Conservation (phyloP, 2,797 vertebrate genomes). For the Chelmon rostratus region DNA sequence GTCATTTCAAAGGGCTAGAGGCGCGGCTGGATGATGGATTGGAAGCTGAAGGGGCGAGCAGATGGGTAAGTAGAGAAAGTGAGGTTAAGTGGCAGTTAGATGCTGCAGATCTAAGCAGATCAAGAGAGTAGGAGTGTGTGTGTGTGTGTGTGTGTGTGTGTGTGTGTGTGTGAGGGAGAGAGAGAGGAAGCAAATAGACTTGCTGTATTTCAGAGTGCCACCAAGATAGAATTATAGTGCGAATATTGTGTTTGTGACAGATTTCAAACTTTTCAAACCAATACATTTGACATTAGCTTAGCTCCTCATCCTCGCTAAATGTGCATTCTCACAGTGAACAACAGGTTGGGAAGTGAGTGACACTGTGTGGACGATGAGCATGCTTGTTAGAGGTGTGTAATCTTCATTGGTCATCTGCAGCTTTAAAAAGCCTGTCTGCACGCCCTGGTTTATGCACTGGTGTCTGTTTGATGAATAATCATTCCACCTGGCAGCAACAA, state of each 20-base stretch:
- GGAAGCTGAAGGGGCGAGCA: conserved; percentile 79
- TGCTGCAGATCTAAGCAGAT: conserved; percentile 86
- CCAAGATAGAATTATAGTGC: conserved; percentile 43
- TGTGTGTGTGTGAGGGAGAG: conserved; percentile 20
- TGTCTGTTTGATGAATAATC: conserved; percentile 11
- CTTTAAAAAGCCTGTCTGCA: neutral
- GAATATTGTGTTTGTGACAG: conserved; percentile 26
- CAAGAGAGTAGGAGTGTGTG: conserved; percentile 62
- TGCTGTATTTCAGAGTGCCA: conserved; percentile 50
- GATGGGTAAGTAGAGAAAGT: conserved; percentile 84
- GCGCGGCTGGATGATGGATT: conserved; percentile 77
- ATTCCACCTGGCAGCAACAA: conserved; percentile 1
- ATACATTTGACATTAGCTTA: conserved; percentile 4
- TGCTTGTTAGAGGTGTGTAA: neutral
- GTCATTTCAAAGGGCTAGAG: conserved; percentile 79
- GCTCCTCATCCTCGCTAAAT: neutral
- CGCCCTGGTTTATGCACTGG: neutral
- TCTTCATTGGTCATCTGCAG: neutral
- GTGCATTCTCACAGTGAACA: neutral
- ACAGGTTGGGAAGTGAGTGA: neutral
- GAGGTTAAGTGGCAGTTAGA: conserved; percentile 89
- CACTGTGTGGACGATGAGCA: conserved; percentile 5
- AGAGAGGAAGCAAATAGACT: conserved; percentile 44
- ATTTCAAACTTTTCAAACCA: conserved; percentile 22
- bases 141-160: conserved; percentile 22